Percentiles rank a stretch among this genome's conserved stretches.
Evolutionary conservation across 2,797 vertebrate genomes (phyloP).

Genomic region (Calcarius lapponicus): DNA sequence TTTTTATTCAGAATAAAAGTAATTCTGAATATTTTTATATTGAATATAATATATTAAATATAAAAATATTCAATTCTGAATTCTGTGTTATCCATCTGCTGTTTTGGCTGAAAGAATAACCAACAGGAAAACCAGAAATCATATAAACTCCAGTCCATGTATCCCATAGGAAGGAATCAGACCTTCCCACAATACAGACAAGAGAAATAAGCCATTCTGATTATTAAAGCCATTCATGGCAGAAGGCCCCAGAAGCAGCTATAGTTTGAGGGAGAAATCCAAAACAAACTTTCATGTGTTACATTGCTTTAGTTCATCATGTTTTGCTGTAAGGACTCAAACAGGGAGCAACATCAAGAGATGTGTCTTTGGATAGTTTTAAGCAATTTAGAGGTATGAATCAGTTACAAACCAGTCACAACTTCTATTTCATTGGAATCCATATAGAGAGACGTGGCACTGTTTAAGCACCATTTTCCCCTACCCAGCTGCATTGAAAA

Average conservation of each 20-base stretch:
- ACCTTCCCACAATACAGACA: not conserved
- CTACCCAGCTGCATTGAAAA: not conserved
- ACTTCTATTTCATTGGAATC: not conserved
- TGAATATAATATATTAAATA: not conserved
- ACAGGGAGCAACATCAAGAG: not conserved
- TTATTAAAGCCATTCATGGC: not conserved
- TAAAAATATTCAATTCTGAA: not conserved
- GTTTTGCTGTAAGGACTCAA: not conserved
- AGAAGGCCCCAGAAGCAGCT: not conserved
- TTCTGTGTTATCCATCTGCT: not conserved
- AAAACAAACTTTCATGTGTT: not conserved
- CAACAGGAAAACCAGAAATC: not conserved
- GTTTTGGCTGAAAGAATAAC: not conserved
- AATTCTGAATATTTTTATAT: not conserved
- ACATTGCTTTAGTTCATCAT: not conserved
- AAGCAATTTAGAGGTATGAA: not conserved
- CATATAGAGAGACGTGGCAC: not conserved
- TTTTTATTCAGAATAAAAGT: not conserved
- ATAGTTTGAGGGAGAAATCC: not conserved
- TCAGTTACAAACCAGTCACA: not conserved
- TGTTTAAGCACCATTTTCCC: not conserved
- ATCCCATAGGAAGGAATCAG: not conserved
- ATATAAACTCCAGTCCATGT: not conserved
- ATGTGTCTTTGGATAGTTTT: not conserved
- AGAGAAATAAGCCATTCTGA: not conserved